Evolutionary conservation across 2,113 vertebrate species (phyloP).

Genomic region (Ginglymostoma cirratum): DNA sequence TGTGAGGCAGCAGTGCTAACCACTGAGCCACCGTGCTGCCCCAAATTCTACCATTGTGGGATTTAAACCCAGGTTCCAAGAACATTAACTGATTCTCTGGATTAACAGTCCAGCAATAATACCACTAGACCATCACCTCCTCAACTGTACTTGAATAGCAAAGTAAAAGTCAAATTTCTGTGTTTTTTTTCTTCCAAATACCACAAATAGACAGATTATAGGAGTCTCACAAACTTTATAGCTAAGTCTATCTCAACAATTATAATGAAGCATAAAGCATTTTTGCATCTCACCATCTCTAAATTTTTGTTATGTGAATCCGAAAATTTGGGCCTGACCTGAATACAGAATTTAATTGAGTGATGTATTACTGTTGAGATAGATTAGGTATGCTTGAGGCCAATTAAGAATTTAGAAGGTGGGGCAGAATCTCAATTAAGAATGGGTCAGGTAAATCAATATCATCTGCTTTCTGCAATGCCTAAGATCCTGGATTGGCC

Average conservation of each 20-base stretch:
- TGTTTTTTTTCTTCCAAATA: neutral
- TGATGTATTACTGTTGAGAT: neutral
- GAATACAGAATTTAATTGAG: neutral
- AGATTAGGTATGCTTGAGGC: neutral
- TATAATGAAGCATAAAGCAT: neutral
- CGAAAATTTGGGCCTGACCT: neutral
- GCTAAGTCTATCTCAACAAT: neutral
- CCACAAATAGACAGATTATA: neutral
- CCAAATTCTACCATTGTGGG: too few species aligned
- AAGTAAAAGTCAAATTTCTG: neutral
- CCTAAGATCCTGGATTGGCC: neutral
- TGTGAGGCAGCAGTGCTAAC: too few species aligned
- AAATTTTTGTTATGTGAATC: neutral
- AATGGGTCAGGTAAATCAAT: constrained; percentile 19
- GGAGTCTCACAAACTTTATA: neutral
- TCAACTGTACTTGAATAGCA: neutral
- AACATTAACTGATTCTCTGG: too few species aligned
- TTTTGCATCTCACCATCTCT: neutral
- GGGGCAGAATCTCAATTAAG: constrained; percentile 29
- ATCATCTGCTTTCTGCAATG: constrained; percentile 1
- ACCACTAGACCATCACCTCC: too few species aligned
- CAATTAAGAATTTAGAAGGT: constrained; percentile 16
- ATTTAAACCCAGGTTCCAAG: too few species aligned
- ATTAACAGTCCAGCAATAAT: too few species aligned
- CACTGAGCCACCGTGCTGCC: too few species aligned